Base-by-base conservation (phyloP, 2,888 invertebrate genomes). In the Hydriomena furcata region DNA sequence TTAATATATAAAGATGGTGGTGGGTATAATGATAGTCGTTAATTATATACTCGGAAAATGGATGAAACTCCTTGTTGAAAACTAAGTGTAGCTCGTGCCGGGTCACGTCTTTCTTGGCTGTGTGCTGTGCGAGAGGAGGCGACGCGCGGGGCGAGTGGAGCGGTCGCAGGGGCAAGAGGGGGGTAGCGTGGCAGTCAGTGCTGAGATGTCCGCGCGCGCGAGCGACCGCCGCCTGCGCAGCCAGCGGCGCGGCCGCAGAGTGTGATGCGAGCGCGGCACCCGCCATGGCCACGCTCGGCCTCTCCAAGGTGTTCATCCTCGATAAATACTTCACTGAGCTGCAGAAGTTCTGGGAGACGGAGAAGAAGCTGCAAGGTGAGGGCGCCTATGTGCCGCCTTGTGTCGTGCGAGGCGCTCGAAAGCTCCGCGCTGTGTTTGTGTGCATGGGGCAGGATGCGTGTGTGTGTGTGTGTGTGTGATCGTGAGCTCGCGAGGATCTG, bases 291-390 rank as follows among this genome's bases (percentile, higher is more conserved):
- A 97, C 97, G 90, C 93, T 97, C 92, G 97, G 97, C 92, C 95
- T 97, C 76, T 97, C 97, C 84, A 98, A 98, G 93, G 97, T 97
- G 90, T 98, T 97, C 94, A 98, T 98, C 87, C 94, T 98, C 93
- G 98, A 98, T 94, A 98, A 98, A 91, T 98, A 98, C 91, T 98
- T 98, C 91, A 97, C 97, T 67, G 98, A 98, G 91, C 93, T 98
- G 88, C 97, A 97, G 87, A 98, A 98, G 92, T 97, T 97, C 92
- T 97, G 97, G 96, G 97, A 97, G 91, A 97, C 97, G 59, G 98
- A 98, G 91, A 97, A 97, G 92, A 97, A 97, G 91, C 92, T 97
- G 79, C 96, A 97, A 94, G 98, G 98, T 97, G 94, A 93, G 93
- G 73, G 66, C 44, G 40, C 41, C 45, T 30, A 56, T 56, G 37